A percentile compares a stretch with the other conserved stretches of the same genome.
These are phyloP conservation scores for Leptarthrus brevirostris DNA, from an alignment of 2,888 invertebrate genomes.

Conservation along the genomic window DNA sequence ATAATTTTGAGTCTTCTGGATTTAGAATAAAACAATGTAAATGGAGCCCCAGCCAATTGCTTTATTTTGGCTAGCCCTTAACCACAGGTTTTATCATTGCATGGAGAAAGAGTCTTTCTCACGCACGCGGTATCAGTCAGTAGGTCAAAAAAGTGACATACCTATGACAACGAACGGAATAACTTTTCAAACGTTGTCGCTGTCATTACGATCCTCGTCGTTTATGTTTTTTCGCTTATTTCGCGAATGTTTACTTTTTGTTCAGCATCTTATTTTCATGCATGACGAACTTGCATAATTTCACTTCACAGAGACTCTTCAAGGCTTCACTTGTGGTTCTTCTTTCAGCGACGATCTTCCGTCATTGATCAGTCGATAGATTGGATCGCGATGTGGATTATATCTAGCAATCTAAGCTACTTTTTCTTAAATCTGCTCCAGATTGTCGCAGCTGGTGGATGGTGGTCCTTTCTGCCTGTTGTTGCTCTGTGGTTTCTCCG, in stretches of 20 bases:
- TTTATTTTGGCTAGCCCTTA: too few species aligned
- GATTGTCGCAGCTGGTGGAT: not conserved
- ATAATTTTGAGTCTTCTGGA: not conserved
- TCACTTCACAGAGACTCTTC: slow-evolving; percentile 7
- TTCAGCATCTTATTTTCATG: slow-evolving; percentile 26
- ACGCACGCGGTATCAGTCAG: slow-evolving; percentile 36
- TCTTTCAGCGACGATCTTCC: slow-evolving; percentile 11
- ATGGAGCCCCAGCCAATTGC: too few species aligned
- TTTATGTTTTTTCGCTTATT: slow-evolving; percentile 10
- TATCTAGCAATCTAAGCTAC: not conserved
- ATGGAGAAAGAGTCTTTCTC: too few species aligned
- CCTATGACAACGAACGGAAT: not conserved
- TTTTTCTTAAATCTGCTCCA: slow-evolving; percentile 27
- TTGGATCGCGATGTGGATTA: too few species aligned
- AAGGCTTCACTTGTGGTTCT: slow-evolving; percentile 41
- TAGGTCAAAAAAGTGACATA: slow-evolving; percentile 46
- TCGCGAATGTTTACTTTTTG: slow-evolving; percentile 36
- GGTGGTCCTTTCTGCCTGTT: not conserved
- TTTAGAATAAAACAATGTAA: not conserved
- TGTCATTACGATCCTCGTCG: not conserved
- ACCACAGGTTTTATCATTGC: too few species aligned
- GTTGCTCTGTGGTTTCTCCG: not conserved
- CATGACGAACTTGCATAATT: slow-evolving; percentile 34
- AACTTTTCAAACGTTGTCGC: slow-evolving; percentile 4
- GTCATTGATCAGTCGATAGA: slow-evolving; percentile 4